Evolutionary conservation across 2,113 vertebrate species (phyloP), one percentile per base, ranked within the genome.

Genomic region (Takifugu flavidus): DNA sequence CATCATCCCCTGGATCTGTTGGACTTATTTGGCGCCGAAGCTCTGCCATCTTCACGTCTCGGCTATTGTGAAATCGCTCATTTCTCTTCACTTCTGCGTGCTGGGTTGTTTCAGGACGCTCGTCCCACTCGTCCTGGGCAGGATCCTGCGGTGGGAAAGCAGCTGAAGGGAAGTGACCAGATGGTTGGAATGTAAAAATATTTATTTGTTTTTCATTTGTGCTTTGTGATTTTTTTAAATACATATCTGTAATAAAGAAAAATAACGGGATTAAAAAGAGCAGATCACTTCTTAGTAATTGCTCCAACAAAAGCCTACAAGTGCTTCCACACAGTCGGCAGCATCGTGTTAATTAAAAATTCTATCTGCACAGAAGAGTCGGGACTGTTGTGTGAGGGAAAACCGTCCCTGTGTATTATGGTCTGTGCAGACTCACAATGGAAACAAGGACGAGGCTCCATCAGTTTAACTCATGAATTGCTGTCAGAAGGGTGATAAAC

Each of bases 361-460:
- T 78, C 85, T 85, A 88, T 88, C 85, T 88, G 87, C 85, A 86
- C 76, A 52, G 51, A 83, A 85, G 82, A 79, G 85, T 71, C 60
- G 59, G 62, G 25, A 42, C 71, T 66, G 65, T 80, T 78, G 67
- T 75, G 59, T 54, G 79, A 82, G 78, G 49, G 74, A 78, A 83
- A 85, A 76, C 75, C 75, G 78, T 56, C 67, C 77, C 75, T 74
- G 64, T 55, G 2, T 75, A 68, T 70, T 70, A 78, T 75, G 74
- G 83, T 82, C 62, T 64, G 74, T 72, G 77, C 72, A 80, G 70
- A 79, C 74, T 80, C 54, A 77, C 72, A 62, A 53, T 65, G 60
- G 62, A 80, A 72, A 61, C 46, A 26, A 49, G 78, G 60, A 65
- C 13, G 44, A 53, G 62, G 61, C 55, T 70, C 70, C 78, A 79